Evolutionary conservation across 2,888 invertebrate species (phyloP).

Genomic region (Cremastinae sp.): DNA sequence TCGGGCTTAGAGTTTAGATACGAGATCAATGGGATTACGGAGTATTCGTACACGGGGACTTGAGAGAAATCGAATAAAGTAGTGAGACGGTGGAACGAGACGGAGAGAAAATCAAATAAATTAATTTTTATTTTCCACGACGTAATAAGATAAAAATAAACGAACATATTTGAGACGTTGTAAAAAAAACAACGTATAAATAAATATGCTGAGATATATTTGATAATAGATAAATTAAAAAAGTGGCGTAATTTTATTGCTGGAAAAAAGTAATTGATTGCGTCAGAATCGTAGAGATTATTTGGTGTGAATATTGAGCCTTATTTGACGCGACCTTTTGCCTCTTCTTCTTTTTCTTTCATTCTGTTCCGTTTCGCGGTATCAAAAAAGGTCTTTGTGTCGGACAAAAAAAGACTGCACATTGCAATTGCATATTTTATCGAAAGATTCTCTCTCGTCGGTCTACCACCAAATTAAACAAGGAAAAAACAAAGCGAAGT

Average conservation of each 20-base stretch:
- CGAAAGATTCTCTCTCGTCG: conserved; percentile 27
- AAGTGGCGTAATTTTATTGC: too few species aligned
- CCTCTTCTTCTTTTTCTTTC: too few species aligned
- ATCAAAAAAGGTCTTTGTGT: neutral
- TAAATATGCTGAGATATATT: too few species aligned
- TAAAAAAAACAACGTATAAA: neutral
- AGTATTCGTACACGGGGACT: conserved; percentile 37
- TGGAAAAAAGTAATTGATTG: conserved; percentile 28
- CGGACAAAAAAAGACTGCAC: conserved; percentile 10
- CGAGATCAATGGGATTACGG: conserved; percentile 60
- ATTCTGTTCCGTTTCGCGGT: conserved; percentile 28
- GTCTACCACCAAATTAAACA: neutral
- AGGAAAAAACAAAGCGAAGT: conserved; percentile 34
- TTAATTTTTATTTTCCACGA: too few species aligned
- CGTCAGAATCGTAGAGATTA: conserved; percentile 50
- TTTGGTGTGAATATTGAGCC: conserved; percentile 41
- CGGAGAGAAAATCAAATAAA: neutral
- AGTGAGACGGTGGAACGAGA: conserved; percentile 7
- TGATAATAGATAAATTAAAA: neutral
- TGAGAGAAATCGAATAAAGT: conserved; percentile 16
- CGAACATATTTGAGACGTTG: neutral
- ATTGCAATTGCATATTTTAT: conserved; percentile 48
- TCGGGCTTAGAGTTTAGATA: conserved; percentile 59
- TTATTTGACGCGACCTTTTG: conserved; percentile 18
- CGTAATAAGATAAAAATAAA: neutral